Conservation (phyloP, 2,797 vertebrate genomes). For the Hippoglossus hippoglossus region DNA sequence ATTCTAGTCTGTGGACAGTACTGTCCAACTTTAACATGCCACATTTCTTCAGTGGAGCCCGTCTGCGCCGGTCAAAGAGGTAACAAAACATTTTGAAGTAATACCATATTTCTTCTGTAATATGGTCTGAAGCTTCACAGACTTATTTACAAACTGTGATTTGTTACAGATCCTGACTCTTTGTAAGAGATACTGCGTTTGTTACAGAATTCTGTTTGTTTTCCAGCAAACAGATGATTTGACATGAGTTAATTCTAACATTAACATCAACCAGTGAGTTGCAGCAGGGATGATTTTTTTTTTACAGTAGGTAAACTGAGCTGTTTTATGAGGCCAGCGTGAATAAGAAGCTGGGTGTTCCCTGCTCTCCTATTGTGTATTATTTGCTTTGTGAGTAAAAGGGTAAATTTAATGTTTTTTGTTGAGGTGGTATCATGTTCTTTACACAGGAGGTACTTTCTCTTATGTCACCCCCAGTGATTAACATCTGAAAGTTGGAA, state of each 20-base stretch:
- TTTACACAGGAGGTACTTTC: slow-evolving; percentile 51
- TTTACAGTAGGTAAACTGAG: slow-evolving; percentile 31
- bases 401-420: slow-evolving; percentile 54
- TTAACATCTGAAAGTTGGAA: slow-evolving; percentile 20
- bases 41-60: slow-evolving; percentile 88
- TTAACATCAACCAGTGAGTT: neutral
- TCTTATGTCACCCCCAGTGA: slow-evolving; percentile 11
- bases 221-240: neutral
- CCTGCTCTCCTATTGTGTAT: slow-evolving; percentile 49
- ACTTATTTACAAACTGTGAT: neutral
- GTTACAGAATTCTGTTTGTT: neutral
- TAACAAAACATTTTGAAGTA: slow-evolving; percentile 62
- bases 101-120: too few species aligned
- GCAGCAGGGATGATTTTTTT: slow-evolving; percentile 21
- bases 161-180: too few species aligned
- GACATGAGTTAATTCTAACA: too few species aligned
- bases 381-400: slow-evolving; percentile 60
- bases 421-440: slow-evolving; percentile 52
- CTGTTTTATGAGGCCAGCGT: slow-evolving; percentile 28
- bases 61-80: slow-evolving; percentile 95
- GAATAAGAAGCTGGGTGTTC: slow-evolving; percentile 62
- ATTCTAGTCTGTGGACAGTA: slow-evolving; percentile 89
- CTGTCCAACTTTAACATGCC: slow-evolving; percentile 94
- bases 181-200: too few species aligned
- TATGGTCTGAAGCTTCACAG: neutral